phyloP scores from a whole-genome alignment of 2,797 vertebrate genomes.

The Sebastolobus alascanus region DNA sequence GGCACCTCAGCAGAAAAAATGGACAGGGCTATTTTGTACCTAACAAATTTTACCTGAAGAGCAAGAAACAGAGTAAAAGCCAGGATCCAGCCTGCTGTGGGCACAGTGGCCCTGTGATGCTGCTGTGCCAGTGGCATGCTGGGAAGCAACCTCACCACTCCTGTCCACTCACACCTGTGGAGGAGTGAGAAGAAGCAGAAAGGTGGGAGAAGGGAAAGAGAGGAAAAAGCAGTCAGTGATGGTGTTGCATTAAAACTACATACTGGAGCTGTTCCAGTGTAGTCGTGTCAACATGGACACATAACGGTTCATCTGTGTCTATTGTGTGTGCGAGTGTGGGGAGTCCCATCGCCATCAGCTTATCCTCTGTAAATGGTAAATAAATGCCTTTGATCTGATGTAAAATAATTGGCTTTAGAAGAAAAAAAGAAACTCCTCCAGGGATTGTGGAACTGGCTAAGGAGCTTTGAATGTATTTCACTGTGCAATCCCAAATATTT shows the following conservation, averaged over 20 bases:
- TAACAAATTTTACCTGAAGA: slow-evolving; percentile 72
- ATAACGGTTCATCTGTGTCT: slow-evolving; percentile 4
- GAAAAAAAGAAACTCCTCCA: slow-evolving; percentile 37
- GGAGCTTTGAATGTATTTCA: slow-evolving; percentile 65
- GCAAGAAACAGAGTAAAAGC: slow-evolving; percentile 72
- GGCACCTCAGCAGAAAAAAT: slow-evolving; percentile 1
- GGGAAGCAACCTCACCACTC: slow-evolving; percentile 53
- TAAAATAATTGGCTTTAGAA: slow-evolving; percentile 61
- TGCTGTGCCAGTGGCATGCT: slow-evolving; percentile 67
- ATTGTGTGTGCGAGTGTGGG: neutral
- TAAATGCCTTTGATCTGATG: slow-evolving; percentile 63
- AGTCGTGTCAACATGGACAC: neutral
- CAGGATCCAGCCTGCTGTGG: slow-evolving; percentile 65
- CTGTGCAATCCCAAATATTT: slow-evolving; percentile 64
- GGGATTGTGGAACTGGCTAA: slow-evolving; percentile 53
- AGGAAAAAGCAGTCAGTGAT: neutral
- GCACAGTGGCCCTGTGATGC: slow-evolving; percentile 57
- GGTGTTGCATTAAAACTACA: neutral
- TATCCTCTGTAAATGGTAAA: slow-evolving; percentile 63
- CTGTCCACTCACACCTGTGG: slow-evolving; percentile 57
- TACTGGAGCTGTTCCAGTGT: neutral
- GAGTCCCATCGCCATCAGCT: slow-evolving; percentile 33
- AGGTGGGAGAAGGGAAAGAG: neutral
- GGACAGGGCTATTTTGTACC: neutral
- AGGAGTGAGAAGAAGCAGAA: slow-evolving; percentile 15